phyloP scores from a whole-genome alignment of 2,888 invertebrate genomes.

The Onthophagus sagittarius region DNA sequence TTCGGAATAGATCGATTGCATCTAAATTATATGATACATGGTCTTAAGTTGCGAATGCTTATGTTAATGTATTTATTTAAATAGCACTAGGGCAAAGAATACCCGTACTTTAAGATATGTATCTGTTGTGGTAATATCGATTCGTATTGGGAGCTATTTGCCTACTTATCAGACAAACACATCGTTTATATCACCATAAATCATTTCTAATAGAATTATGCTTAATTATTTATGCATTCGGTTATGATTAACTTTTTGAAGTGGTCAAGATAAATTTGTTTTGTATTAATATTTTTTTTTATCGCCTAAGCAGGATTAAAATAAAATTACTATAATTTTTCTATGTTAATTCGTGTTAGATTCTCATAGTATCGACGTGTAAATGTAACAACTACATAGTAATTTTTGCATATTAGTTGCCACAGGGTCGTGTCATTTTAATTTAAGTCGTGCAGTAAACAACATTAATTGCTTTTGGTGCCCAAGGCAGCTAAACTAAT shows the following conservation, averaged over 20 bases:
- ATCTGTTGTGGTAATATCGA: background rate
- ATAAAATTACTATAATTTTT: no score
- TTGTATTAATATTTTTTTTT: no score
- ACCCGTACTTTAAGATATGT: background rate
- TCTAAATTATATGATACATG: background rate
- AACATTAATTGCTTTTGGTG: slow-evolving; percentile 7
- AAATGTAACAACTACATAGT: background rate
- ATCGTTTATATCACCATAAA: background rate
- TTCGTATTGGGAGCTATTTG: background rate
- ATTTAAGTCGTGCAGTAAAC: slow-evolving; percentile 1
- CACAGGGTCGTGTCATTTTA: background rate
- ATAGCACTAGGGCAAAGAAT: background rate
- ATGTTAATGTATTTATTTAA: background rate
- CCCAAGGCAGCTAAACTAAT: slow-evolving; percentile 15
- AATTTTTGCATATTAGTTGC: background rate
- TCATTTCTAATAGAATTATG: background rate
- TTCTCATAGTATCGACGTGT: background rate
- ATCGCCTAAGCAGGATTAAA: no score
- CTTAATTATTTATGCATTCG: background rate
- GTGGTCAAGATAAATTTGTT: background rate
- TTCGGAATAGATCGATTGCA: background rate
- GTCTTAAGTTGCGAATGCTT: background rate
- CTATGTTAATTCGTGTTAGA: no score
- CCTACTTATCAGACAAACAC: background rate
- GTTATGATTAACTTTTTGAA: background rate